phyloP scores from a whole-genome alignment of 1,140 invertebrate genomes.

The Goniozus legneri region DNA sequence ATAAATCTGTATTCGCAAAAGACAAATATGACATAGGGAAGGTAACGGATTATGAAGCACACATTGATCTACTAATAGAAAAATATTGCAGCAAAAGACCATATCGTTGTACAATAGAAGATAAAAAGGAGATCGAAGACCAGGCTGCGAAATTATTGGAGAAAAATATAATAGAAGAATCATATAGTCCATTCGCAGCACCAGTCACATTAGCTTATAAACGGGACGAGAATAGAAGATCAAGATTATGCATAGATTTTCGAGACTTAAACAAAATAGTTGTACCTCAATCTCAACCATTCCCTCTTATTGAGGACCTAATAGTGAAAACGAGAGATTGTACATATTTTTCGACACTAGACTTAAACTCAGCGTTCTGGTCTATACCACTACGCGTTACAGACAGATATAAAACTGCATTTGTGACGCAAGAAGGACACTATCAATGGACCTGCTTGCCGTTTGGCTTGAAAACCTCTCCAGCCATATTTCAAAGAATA shows the following conservation, averaged over 20 bases:
- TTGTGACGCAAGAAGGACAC: too few species aligned
- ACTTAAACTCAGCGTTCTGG: not conserved
- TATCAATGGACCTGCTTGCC: too few species aligned
- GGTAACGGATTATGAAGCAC: not conserved
- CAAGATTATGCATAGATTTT: not conserved
- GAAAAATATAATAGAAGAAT: not conserved
- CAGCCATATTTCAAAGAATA: not conserved
- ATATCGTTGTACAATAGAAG: too few species aligned
- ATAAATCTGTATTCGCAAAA: not conserved
- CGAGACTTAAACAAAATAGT: not conserved
- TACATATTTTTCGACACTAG: not conserved
- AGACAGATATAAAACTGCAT: not conserved
- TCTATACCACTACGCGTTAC: not conserved
- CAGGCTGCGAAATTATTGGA: not conserved
- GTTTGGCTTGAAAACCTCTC: too few species aligned
- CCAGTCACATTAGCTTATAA: not conserved
- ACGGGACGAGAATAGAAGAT: not conserved
- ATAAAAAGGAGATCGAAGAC: not conserved
- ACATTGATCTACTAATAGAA: not conserved
- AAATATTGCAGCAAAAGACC: not conserved
- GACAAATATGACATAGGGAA: conserved; percentile 1
- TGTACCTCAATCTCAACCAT: not conserved
- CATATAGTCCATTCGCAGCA: too few species aligned
- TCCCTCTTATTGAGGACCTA: not conserved
- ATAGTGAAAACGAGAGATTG: not conserved